Evolutionary conservation across 2,797 vertebrate genomes (phyloP).

Genomic region (Danio kyathit): DNA sequence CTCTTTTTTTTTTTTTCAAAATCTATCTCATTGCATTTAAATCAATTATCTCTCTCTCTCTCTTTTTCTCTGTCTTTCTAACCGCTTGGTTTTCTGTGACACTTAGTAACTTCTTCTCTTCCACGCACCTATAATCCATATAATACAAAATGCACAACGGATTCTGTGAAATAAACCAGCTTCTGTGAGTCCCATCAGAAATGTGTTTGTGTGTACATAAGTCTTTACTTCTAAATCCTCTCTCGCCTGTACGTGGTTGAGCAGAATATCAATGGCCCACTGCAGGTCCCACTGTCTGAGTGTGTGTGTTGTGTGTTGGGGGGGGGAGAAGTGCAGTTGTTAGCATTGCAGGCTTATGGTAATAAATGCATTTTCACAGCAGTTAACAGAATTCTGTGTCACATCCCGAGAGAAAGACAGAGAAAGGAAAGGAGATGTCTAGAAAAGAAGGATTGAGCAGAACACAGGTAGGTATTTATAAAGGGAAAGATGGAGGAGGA

Average conservation of each 20-base stretch:
- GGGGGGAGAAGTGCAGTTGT: conserved; percentile 21
- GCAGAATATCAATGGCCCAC: conserved; percentile 58
- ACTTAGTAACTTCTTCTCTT: not conserved
- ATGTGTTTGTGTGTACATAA: conserved; percentile 41
- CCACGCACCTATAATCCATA: conserved; percentile 47
- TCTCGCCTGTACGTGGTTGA: conserved; percentile 48
- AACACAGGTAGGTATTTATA: conserved; percentile 52
- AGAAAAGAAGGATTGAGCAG: conserved; percentile 65
- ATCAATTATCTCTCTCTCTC: conserved; percentile 40
- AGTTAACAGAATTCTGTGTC: conserved; percentile 83
- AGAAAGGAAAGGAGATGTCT: conserved; percentile 55
- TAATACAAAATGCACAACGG: conserved; percentile 39
- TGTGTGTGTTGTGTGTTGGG: conserved; percentile 23
- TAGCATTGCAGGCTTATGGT: conserved; percentile 68
- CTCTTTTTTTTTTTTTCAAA: not conserved
- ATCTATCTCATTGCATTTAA: conserved; percentile 45
- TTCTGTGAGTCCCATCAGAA: conserved; percentile 1
- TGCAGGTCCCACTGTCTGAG: conserved; percentile 34
- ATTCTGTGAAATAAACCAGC: conserved; percentile 31
- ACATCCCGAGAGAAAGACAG: conserved; percentile 75
- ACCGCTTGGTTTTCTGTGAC: not conserved
- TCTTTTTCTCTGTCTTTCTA: conserved; percentile 19
- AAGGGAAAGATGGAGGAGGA: conserved; percentile 30
- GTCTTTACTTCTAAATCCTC: conserved; percentile 48
- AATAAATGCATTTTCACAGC: conserved; percentile 75